phyloP scores from a whole-genome alignment of 2,113 vertebrate genomes.

The Dryoscopus gambensis region DNA sequence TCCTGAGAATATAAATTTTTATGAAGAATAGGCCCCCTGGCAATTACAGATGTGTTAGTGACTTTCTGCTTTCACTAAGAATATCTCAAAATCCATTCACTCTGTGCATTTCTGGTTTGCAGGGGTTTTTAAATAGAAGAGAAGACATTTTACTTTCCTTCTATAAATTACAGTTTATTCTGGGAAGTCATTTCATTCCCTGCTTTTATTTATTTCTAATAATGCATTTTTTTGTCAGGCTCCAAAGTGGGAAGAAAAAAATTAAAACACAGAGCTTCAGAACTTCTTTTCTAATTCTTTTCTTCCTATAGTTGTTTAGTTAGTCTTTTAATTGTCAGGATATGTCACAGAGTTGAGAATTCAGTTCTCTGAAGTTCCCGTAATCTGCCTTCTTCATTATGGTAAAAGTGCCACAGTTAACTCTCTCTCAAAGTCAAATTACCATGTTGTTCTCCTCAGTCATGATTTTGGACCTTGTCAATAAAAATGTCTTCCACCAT shows the following conservation, averaged over 20 bases:
- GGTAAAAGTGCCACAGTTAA: neutral
- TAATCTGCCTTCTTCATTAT: neutral
- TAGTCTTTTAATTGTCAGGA: neutral
- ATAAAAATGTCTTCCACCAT: neutral
- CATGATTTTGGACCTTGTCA: neutral
- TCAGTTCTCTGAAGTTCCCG: neutral
- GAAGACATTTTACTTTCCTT: neutral
- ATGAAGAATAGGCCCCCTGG: constrained; percentile 51
- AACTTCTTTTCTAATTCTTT: neutral
- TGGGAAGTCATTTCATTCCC: constrained; percentile 10
- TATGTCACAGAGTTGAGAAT: neutral
- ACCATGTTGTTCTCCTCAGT: neutral
- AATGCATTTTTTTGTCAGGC: neutral
- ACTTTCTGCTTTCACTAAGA: constrained; percentile 43
- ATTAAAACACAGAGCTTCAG: neutral
- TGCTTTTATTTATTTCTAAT: constrained; percentile 26
- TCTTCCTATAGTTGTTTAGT: neutral
- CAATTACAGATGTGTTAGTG: constrained; percentile 56
- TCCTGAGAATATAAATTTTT: neutral
- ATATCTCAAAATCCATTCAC: neutral
- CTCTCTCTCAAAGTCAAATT: neutral
- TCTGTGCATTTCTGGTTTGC: constrained; percentile 20
- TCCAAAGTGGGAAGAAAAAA: neutral
- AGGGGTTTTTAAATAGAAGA: neutral
- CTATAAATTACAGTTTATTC: neutral